These are phyloP conservation scores for Sapayoa aenigma DNA, from an alignment of 2,113 vertebrate genomes.

Conservation along the genomic window DNA sequence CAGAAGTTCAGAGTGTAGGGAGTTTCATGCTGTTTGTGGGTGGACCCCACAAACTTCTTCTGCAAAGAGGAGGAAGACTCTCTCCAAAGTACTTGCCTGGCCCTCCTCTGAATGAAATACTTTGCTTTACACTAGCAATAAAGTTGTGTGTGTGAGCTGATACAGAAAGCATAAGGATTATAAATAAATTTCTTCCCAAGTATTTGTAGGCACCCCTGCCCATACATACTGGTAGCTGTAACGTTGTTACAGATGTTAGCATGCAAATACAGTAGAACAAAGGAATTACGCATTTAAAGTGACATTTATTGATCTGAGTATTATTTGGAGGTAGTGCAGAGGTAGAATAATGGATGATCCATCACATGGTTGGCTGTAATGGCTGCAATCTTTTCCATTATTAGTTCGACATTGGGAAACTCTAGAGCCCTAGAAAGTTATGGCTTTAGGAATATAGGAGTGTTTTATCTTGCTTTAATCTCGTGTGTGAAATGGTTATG, in stretches of 20 bases:
- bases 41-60: not conserved
- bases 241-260: not conserved
- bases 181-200: not conserved
- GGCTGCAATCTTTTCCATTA: not conserved
- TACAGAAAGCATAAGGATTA: not conserved
- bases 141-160: not conserved
- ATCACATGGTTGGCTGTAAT: not conserved
- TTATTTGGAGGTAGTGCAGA: not conserved
- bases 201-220: not conserved
- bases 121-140: not conserved
- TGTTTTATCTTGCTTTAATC: not conserved
- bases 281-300: not conserved
- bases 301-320: not conserved
- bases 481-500: not conserved
- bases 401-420: not conserved
- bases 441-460: not conserved
- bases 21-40: not conserved
- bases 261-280: not conserved
- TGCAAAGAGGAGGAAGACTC: not conserved
- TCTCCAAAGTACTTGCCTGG: not conserved
- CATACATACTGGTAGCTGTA: not conserved
- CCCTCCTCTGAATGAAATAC: not conserved
- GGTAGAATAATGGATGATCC: not conserved
- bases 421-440: not conserved
- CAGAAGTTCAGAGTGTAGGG: not conserved